phyloP scores from a whole-genome alignment of 2,888 invertebrate genomes.

The Alcis repandata region DNA sequence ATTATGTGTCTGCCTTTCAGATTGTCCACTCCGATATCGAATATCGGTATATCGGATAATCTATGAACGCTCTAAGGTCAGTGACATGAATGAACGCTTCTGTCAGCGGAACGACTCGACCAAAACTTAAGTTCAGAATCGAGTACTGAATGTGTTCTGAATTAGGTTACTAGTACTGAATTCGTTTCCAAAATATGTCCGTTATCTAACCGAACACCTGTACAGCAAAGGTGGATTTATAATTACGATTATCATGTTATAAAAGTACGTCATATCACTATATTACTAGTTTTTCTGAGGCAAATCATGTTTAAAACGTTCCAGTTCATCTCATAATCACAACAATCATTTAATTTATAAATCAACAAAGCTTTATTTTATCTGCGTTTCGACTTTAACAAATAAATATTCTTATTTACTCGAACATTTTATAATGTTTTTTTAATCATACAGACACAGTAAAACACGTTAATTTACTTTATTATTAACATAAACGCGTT shows the following conservation, averaged over 20 bases:
- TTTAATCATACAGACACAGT: constrained; percentile 54
- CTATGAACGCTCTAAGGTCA: no score
- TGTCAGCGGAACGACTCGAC: no score
- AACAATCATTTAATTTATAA: constrained; percentile 50
- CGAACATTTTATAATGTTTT: constrained; percentile 37
- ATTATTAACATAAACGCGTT: constrained; percentile 51
- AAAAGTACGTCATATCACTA: constrained; percentile 12
- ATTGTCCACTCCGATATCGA: no score
- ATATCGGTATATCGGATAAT: no score
- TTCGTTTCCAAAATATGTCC: no score
- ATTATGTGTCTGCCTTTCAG: no score
- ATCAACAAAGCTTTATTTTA: constrained; percentile 61
- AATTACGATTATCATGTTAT: constrained; percentile 14
- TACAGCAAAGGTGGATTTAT: constrained; percentile 21
- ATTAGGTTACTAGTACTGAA: no score
- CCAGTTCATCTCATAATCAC: constrained; percentile 64
- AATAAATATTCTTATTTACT: constrained; percentile 45
- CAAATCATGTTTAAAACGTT: constrained; percentile 56
- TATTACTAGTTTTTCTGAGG: constrained; percentile 33
- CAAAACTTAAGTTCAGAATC: no score
- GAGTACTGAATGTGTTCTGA: no score
- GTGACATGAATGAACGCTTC: no score
- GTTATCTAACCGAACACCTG: no score
- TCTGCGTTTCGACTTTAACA: constrained; percentile 36
- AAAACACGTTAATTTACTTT: constrained; percentile 48